phyloP scores from a whole-genome alignment of 2,113 vertebrate species.

The Zapornia atra region DNA sequence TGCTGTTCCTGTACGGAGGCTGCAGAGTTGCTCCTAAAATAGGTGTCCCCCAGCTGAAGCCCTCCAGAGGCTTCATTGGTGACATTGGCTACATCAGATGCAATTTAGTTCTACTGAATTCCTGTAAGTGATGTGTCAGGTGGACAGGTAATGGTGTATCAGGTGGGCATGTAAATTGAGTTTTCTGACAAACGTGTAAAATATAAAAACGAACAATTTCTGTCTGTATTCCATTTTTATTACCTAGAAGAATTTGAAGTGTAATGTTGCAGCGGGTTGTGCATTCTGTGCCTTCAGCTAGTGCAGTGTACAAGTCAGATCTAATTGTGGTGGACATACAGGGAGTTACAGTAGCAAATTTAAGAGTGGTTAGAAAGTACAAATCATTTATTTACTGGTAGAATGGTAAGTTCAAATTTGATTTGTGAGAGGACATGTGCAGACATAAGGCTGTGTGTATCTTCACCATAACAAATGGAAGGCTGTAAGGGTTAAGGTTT shows the following conservation, averaged over 20 bases:
- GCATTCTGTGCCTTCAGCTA: not conserved
- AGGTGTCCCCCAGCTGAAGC: not conserved
- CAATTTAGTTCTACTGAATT: not conserved
- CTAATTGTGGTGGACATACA: not conserved
- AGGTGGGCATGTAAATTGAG: not conserved
- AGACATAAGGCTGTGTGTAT: not conserved
- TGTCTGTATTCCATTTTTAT: not conserved
- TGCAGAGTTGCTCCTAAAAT: not conserved
- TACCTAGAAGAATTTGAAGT: not conserved
- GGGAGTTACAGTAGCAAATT: not conserved
- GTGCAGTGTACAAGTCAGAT: not conserved
- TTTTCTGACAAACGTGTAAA: not conserved
- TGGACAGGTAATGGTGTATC: not conserved
- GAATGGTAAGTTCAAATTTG: not conserved
- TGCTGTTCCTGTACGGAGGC: not conserved
- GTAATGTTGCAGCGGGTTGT: not conserved
- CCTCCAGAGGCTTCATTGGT: not conserved
- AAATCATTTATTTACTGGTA: not conserved
- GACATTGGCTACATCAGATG: not conserved
- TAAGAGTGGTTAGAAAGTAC: not conserved
- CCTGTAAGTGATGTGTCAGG: not conserved
- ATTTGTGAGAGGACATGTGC: not conserved
- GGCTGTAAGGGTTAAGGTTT: not conserved
- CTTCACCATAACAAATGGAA: not conserved
- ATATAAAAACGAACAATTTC: not conserved